Evolutionary conservation across 2,113 vertebrate genomes (phyloP).

Genomic region (Hydrolagus affinis): DNA sequence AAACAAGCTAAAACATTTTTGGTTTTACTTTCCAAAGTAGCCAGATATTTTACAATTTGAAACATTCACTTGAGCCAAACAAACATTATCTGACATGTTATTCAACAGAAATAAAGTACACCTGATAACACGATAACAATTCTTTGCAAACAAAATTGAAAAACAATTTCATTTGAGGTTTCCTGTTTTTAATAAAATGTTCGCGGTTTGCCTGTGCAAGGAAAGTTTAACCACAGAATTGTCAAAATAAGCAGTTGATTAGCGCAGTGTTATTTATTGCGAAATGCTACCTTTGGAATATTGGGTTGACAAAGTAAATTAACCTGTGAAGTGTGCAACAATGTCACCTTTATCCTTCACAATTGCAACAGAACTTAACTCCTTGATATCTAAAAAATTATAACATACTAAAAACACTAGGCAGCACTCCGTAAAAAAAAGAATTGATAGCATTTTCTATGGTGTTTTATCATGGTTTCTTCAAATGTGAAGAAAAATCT

Average conservation of each 20-base stretch:
- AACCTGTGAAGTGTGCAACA: neutral
- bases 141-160: neutral
- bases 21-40: neutral
- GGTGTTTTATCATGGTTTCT: neutral
- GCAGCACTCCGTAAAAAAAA: neutral
- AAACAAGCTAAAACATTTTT: neutral
- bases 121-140: slow-evolving; percentile 5
- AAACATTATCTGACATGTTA: neutral
- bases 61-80: neutral
- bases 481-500: too few species aligned
- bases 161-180: slow-evolving; percentile 18
- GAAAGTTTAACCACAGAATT: slow-evolving; percentile 13
- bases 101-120: neutral
- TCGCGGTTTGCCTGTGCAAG: slow-evolving; percentile 7
- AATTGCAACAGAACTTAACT: neutral
- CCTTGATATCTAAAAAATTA: neutral
- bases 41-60: neutral
- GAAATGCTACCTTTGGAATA: neutral
- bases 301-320: neutral
- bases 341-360: neutral
- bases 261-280: slow-evolving; percentile 3
- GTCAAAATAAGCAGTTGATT: slow-evolving; percentile 14
- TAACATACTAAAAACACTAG: neutral
- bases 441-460: too few species aligned
- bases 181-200: slow-evolving; percentile 24